These are phyloP conservation scores for Miichthys miiuy DNA, from an alignment of 2,797 vertebrate species.

Conservation along the genomic window DNA sequence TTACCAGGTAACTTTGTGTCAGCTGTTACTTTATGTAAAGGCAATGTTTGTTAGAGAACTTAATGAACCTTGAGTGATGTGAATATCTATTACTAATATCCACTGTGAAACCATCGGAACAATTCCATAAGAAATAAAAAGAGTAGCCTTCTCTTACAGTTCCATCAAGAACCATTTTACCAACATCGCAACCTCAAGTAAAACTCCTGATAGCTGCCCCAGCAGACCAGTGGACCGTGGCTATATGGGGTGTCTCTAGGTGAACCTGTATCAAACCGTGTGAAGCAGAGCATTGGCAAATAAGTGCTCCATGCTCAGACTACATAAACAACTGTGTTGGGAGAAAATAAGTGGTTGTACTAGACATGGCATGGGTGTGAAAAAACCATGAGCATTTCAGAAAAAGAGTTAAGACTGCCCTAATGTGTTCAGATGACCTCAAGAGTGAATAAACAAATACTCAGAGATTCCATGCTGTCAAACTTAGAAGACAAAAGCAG, in stretches of 20 bases:
- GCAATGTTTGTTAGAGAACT: constrained; percentile 5
- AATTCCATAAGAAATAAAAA: neutral
- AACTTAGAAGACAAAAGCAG: neutral
- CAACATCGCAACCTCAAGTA: constrained; percentile 22
- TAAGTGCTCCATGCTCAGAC: constrained; percentile 28
- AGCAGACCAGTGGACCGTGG: constrained; percentile 27
- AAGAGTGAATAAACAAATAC: constrained; percentile 21
- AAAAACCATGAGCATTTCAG: constrained; percentile 17
- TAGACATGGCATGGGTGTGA: neutral
- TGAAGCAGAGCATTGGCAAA: constrained; percentile 41
- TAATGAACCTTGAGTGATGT: constrained; percentile 3
- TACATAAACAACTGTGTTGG: constrained; percentile 29
- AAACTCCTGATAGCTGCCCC: constrained; percentile 23
- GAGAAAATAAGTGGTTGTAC: constrained; percentile 12
- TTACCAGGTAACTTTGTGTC: neutral
- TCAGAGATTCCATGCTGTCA: constrained; percentile 8
- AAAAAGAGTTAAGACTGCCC: neutral
- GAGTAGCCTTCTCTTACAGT: neutral
- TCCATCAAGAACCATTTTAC: constrained; percentile 30
- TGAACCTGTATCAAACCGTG: constrained; percentile 35
- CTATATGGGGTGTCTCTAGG: constrained; percentile 8
- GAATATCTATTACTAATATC: constrained; percentile 12
- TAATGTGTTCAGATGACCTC: constrained; percentile 12
- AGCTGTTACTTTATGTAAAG: neutral
- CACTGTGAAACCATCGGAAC: constrained; percentile 8